phyloP scores from a whole-genome alignment of 2,113 vertebrate species.

The Eptesicus fuscus region DNA sequence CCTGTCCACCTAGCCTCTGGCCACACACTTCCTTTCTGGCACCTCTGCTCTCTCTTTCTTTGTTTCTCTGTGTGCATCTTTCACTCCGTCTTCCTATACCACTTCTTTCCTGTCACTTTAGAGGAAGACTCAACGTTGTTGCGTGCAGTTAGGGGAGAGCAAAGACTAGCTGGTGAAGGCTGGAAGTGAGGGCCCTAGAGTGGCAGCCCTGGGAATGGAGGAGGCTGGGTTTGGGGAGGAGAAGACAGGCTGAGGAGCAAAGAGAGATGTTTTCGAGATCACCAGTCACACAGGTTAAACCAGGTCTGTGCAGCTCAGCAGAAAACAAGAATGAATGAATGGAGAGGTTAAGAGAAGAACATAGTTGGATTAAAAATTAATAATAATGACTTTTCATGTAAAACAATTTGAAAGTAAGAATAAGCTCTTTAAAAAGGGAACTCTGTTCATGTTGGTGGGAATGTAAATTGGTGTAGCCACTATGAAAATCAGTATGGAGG shows the following conservation, averaged over 20 bases:
- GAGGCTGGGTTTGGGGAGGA: neutral
- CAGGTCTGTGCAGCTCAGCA: neutral
- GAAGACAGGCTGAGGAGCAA: neutral
- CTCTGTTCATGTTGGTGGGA: neutral
- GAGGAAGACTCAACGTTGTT: neutral
- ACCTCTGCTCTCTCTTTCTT: neutral
- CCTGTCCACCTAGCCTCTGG: accelerated
- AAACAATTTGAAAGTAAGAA: neutral
- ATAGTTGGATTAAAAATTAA: neutral
- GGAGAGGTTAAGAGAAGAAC: neutral
- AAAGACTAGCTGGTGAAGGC: neutral
- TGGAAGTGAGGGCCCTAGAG: neutral
- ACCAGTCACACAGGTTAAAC: neutral
- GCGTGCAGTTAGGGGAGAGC: neutral
- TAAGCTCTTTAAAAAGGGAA: neutral
- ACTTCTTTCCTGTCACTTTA: neutral
- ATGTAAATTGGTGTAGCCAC: neutral
- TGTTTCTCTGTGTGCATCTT: neutral
- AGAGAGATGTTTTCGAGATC: neutral
- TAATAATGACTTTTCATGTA: neutral
- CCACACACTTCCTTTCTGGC: neutral
- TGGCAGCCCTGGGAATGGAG: neutral
- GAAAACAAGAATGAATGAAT: neutral
- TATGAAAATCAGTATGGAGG: neutral
- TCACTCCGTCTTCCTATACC: neutral